Conservation (phyloP, 2,888 invertebrate genomes). For the Drosophila sordidula region DNA sequence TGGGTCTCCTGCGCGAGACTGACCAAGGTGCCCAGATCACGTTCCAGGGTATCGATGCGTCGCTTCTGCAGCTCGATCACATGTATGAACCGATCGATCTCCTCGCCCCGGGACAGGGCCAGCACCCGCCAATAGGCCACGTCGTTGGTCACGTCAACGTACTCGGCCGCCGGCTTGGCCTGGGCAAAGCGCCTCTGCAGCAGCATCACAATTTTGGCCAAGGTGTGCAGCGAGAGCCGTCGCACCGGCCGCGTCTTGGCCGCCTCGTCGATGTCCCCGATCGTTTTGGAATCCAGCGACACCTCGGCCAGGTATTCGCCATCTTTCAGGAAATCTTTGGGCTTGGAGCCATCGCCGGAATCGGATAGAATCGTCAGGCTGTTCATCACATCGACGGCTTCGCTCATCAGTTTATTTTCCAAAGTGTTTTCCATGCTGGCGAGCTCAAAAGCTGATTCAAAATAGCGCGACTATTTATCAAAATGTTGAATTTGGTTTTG, state of each 20-base stretch:
- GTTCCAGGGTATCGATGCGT: slow-evolving; percentile 43
- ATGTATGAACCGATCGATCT: slow-evolving; percentile 22
- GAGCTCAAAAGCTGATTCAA: not conserved
- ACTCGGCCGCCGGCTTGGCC: not conserved
- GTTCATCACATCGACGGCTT: not conserved
- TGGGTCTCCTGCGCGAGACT: slow-evolving; percentile 44
- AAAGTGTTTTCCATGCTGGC: slow-evolving; percentile 12
- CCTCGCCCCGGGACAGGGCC: slow-evolving; percentile 38
- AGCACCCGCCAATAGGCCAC: slow-evolving; percentile 43
- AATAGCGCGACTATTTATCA: not conserved
- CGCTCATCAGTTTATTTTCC: not conserved
- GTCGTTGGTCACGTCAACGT: slow-evolving; percentile 30
- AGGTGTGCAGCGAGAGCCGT: slow-evolving; percentile 17
- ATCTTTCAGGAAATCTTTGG: not conserved
- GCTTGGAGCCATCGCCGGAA: not conserved
- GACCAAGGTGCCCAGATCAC: slow-evolving; percentile 40
- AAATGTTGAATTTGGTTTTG: slow-evolving; percentile 22
- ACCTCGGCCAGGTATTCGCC: not conserved
- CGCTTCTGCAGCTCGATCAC: slow-evolving; percentile 43
- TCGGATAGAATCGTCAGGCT: not conserved
- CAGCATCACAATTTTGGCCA: slow-evolving; percentile 40
- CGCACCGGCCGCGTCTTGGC: not conserved
- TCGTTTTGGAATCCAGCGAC: not conserved
- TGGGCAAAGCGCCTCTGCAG: slow-evolving; percentile 23
- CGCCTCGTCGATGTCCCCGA: not conserved